A percentile compares a stretch with the other conserved stretches of the same genome.
Evolutionary conservation across 2,888 invertebrate species (phyloP).

Genomic region (Liodrosophila aerea): DNA sequence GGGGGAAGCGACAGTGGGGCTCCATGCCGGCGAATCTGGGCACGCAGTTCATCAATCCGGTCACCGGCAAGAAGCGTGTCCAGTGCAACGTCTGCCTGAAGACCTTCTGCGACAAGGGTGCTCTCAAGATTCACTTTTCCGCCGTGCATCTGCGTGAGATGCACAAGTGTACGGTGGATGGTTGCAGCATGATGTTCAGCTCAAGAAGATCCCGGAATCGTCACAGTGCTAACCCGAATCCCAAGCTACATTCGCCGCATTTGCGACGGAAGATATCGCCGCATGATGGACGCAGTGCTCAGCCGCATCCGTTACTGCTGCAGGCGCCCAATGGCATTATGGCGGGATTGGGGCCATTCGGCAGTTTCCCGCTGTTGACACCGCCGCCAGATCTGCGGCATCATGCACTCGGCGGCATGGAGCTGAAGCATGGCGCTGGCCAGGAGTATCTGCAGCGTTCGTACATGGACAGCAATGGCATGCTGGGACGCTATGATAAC

Average conservation of each 20-base stretch:
- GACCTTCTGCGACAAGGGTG: conserved; percentile 99
- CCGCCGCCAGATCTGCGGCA: conserved; percentile 83
- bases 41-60: conserved; percentile 95
- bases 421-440: conserved; percentile 85
- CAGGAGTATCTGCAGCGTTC: conserved; percentile 84
- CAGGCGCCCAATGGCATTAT: conserved; percentile 85
- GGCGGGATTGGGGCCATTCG: conserved; percentile 88
- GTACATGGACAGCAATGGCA: conserved; percentile 82
- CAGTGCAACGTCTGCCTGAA: conserved; percentile 99
- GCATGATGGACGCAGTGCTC: conserved; percentile 94
- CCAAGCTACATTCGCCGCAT: conserved; percentile 98
- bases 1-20: conserved; percentile 90
- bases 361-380: conserved; percentile 90
- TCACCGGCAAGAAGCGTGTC: conserved; percentile 97
- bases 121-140: conserved; percentile 99
- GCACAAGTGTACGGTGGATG: conserved; percentile 99
- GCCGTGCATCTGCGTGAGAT: conserved; percentile 99
- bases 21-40: conserved; percentile 91
- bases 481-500: conserved; percentile 83
- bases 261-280: conserved; percentile 96
- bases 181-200: conserved; percentile 99
- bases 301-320: conserved; percentile 91
- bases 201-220: conserved; percentile 97
- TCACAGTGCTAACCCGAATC: conserved; percentile 99
- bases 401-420: conserved; percentile 83